Base-by-base conservation (phyloP, 2,888 invertebrate species). In the Sesia bembeciformis region DNA sequence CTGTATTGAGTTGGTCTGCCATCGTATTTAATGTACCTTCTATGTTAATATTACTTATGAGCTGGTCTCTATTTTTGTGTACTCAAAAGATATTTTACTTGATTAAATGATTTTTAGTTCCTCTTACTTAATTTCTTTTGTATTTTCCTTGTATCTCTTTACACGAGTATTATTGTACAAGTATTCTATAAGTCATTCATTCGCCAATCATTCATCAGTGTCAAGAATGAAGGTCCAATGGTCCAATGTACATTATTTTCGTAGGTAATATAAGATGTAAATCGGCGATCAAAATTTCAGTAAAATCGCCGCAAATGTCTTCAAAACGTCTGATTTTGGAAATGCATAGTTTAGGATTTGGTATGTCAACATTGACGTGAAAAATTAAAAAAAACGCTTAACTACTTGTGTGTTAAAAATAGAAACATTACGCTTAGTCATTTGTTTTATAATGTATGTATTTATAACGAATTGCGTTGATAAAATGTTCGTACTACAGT, bases 21-120 rank as follows among this genome's bases (percentile, higher is more conserved):
- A 79, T 70, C 68, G 73, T 70, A 72, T 71, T 72, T 78, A 74
- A 53, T 56, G 56, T 58, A 57, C 53, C 46, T 46, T 46, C 46
- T 46, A 8, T 5, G n/a, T 4, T 46, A 54, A 41, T 53, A 53
- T 52, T 55, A 53, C 46, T 76, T 76, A 78, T 65, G 88, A 88
- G 88, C 88, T 88, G 88, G 88, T 84, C 88, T 88, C 88, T 81
- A 70, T 70, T 77, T 76, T 78, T 77, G 74, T 81, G 84, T 87
- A 85, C 87, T 87, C 85, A 82, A 80, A 84, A 76, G 76, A 80
- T 84, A 81, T 82, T 80, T 56, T 61, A 69, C 68, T 67, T 72
- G 64, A 70, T 74, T 71, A 69, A 70, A 72, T 67, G 60, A 67
- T 69, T 74, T 50, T 67, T 68, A 71, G 71, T 78, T 76, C 76